Evolutionary conservation across 2,113 vertebrate genomes (phyloP).

Genomic region (Hippocampus zosterae): DNA sequence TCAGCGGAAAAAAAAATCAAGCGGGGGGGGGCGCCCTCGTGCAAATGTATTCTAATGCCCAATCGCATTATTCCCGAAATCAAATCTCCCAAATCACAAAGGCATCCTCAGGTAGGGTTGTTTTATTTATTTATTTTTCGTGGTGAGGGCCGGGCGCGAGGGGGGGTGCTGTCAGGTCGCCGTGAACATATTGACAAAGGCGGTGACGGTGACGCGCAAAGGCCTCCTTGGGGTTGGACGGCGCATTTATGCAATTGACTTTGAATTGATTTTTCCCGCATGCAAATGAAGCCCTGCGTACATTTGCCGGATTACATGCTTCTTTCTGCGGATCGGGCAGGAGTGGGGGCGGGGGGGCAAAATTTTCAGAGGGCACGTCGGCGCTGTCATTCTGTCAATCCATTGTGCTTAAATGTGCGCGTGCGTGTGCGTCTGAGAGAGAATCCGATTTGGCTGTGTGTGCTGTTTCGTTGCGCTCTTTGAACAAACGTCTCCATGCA

Average conservation of each 20-base stretch:
- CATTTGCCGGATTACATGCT: constrained; percentile 57
- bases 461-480: constrained; percentile 67
- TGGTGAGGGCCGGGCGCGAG: no score
- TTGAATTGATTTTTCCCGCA: constrained; percentile 65
- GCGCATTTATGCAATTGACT: constrained; percentile 68
- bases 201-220: constrained; percentile 53
- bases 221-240: constrained; percentile 47
- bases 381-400: constrained; percentile 68
- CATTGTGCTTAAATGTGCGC: constrained; percentile 53
- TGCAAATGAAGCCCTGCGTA: constrained; percentile 63
- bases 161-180: constrained; percentile 55
- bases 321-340: constrained; percentile 62
- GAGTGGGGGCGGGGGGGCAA: constrained; percentile 33
- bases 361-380: constrained; percentile 60
- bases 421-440: constrained; percentile 20
- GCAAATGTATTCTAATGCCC: constrained; percentile 62
- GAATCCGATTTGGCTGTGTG: constrained; percentile 62
- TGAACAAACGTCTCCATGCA: constrained; percentile 72
- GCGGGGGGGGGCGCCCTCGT: constrained; percentile 34
- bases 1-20: constrained; percentile 97
- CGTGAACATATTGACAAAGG: constrained; percentile 62
- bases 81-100: constrained; percentile 63
- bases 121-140: neutral
- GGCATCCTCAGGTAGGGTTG: constrained; percentile 49
- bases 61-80: constrained; percentile 70